These are phyloP conservation scores for Carcina quercana DNA, from an alignment of 2,888 invertebrate genomes.

Conservation along the genomic window DNA sequence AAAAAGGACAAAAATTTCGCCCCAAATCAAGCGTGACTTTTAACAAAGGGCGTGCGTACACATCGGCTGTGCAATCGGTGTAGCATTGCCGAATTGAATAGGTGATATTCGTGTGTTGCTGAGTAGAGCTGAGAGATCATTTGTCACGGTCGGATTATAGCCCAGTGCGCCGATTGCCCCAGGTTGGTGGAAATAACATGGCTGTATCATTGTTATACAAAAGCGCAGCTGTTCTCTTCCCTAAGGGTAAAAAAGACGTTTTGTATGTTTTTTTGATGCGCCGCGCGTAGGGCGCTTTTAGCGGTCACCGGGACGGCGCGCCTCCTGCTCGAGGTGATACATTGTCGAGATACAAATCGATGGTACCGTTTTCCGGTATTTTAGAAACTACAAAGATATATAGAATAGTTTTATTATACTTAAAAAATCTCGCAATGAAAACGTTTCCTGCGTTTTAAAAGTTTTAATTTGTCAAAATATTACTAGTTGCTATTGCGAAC, in stretches of 20 bases:
- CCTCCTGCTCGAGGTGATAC: conserved; percentile 41
- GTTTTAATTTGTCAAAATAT: no score
- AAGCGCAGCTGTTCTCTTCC: conserved; percentile 69
- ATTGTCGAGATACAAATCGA: no score
- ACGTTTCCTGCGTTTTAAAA: no score
- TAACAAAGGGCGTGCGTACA: conserved; percentile 54
- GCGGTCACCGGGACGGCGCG: conserved; percentile 63
- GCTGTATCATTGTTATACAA: conserved; percentile 70
- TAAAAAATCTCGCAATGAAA: no score
- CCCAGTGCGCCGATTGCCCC: conserved; percentile 56
- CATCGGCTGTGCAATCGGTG: conserved; percentile 47
- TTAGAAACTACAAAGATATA: no score
- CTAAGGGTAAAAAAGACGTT: conserved; percentile 67
- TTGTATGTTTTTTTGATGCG: conserved; percentile 53
- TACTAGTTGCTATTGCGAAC: no score
- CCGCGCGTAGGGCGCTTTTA: conserved; percentile 50
- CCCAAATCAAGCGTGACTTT: conserved; percentile 69
- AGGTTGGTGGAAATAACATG: conserved; percentile 61
- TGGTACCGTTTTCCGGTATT: no score
- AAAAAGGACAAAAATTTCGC: conserved; percentile 69
- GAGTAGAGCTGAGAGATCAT: conserved; percentile 19
- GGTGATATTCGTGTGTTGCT: conserved; percentile 4
- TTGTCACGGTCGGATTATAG: conserved; percentile 32
- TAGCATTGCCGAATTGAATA: conserved; percentile 33
- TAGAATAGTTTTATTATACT: neutral